Conservation (phyloP, 2,888 invertebrate species). For the Acanthoscelides obtectus region DNA sequence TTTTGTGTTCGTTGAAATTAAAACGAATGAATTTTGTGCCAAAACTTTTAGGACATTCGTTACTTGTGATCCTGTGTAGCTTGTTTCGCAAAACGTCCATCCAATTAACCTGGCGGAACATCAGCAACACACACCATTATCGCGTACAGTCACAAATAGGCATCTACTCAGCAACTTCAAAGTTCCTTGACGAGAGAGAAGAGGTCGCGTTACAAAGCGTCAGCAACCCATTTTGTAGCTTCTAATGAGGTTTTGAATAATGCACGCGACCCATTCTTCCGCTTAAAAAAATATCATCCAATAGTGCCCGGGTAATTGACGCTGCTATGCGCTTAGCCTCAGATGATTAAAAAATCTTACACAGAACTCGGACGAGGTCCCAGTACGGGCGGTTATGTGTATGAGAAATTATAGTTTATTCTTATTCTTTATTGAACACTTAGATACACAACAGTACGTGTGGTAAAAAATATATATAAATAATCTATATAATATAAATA, state of each 20-base stretch:
- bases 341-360: not conserved
- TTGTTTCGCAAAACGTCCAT: not conserved
- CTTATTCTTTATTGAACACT: too few relatives aligned
- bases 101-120: not conserved
- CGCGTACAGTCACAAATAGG: not conserved
- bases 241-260: constrained; percentile 26
- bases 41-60: too few relatives aligned
- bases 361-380: not conserved
- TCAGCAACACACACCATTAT: not conserved
- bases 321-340: constrained; percentile 29
- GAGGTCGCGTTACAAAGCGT: not conserved
- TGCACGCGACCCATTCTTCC: constrained; percentile 7
- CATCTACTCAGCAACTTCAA: not conserved
- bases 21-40: too few relatives aligned
- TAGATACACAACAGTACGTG: too few relatives aligned
- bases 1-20: too few relatives aligned
- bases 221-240: constrained; percentile 12
- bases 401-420: too few relatives aligned
- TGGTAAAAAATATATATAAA: too few relatives aligned
- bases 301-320: constrained; percentile 38
- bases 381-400: not conserved
- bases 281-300: constrained; percentile 39
- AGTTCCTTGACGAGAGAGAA: not conserved
- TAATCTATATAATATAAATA: too few relatives aligned
- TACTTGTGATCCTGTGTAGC: not conserved